Base-by-base conservation (phyloP, 2,888 invertebrate genomes). In the Cephus runcator region DNA sequence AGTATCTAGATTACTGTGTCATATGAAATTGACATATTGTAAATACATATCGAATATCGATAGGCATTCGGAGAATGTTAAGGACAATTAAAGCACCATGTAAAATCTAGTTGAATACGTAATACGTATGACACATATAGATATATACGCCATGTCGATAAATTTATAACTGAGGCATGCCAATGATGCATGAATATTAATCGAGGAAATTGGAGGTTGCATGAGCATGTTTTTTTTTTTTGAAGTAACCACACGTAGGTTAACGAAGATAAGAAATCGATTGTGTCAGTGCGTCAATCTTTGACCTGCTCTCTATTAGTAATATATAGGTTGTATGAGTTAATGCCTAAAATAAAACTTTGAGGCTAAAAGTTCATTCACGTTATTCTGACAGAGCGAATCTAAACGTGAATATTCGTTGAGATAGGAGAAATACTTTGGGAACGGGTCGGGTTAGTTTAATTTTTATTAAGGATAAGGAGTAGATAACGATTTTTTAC, bases 161-260 rank as follows among this genome's bases (percentile, higher is more conserved):
- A 71, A 34, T 71, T 71, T 30, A 31, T 30, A 33, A 11, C 12
- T 76, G 77, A 73, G 81, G 77, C 81, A 81, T 81, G 81, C 40
- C 71, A 77, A 36, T 75, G 69, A 84, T 85, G 86, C 85, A 87
- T 86, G 86, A 81, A 82, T 85, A 83, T 73, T 40, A 34, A 76
- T 76, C 76, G 71, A 78, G 76, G 69, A 78, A 76, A 79, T 73
- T 79, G 36, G 79, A 84, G 83, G 77, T 83, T 86, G 88, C 88
- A 88, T 88, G 88, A 83, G 88, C 87, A 88, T 88, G 87, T 77
- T 56, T 69, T 69, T 73, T 34, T 35, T 69, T 15, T 56, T 56
- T 56, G 23, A 69, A 35, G 73, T 78, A 78, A 76, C 69, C 56
- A 75, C 11, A 73, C 34, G 23, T 23, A 73, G 74, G 74, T 73